Percentiles rank a stretch among this genome's conserved stretches.
Evolutionary conservation across 2,797 vertebrate genomes (phyloP).

Genomic region (Acipenser oxyrinchus): DNA sequence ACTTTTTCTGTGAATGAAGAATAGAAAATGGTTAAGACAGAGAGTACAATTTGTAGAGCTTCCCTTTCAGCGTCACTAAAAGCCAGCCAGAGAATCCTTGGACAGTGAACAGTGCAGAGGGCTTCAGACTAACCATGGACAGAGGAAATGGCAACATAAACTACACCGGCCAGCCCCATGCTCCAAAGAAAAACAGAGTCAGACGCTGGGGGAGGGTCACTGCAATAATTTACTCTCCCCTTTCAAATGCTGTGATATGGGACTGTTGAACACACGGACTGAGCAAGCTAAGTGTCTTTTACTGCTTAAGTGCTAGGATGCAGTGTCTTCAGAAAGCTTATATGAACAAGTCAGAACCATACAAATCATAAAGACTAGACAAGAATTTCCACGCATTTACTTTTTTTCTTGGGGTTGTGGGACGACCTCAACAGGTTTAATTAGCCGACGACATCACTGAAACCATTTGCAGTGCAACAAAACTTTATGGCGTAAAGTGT

Average conservation of each 20-base stretch:
- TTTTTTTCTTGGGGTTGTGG: no score
- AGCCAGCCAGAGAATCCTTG: conserved; percentile 42
- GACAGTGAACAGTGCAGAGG: conserved; percentile 38
- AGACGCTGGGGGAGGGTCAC: conserved; percentile 43
- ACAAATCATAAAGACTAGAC: no score
- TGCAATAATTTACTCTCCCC: no score
- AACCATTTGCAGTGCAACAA: conserved; percentile 10
- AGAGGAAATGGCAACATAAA: conserved; percentile 19
- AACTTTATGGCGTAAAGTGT: conserved; percentile 9
- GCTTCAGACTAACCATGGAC: conserved; percentile 8
- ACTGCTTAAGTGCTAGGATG: neutral
- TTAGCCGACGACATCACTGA: no score
- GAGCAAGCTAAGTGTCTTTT: conserved; percentile 37
- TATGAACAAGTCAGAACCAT: no score
- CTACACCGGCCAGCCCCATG: conserved; percentile 14
- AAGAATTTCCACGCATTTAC: no score
- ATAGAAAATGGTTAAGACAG: conserved; percentile 2
- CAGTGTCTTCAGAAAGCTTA: no score
- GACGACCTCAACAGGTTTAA: no score
- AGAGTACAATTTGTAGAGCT: conserved; percentile 30
- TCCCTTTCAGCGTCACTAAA: conserved; percentile 43
- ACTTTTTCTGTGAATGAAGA: conserved; percentile 76
- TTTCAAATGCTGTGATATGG: conserved; percentile 10
- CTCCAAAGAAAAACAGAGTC: conserved; percentile 17
- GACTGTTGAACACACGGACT: conserved; percentile 42